Base-by-base conservation (phyloP, 2,797 vertebrate genomes). In the Astyanax mexicanus region DNA sequence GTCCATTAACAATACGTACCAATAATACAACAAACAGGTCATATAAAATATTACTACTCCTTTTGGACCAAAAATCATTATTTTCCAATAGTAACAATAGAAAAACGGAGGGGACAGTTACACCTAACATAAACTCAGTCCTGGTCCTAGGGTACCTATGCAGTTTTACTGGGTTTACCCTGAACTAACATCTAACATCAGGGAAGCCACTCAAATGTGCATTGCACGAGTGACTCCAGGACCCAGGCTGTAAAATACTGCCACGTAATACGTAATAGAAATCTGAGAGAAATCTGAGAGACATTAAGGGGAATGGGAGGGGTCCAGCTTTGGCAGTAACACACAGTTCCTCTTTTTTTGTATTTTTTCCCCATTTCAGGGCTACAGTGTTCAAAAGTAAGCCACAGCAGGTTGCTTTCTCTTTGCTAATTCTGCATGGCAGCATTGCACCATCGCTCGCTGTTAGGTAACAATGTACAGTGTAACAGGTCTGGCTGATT, bases 361-460 rank as follows among this genome's bases (percentile, higher is more conserved):
- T 70, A 11, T n/a, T 47, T 72, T 65, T 42, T 61, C 17, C 58
- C 47, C 27, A 21, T 70, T 74, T 61, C 3, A 44, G 61, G 37
- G 72, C 27, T 52, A 52, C 42, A 74, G 72, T 58, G 65, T 75
- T 40, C 0, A 8, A 75, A 40, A 21, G 25, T 57, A 15, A 74
- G 58, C 42, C 58, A 35, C 40, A 25, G 37, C 19, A 17, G 54
- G 21, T 23, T 58, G 45, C 27, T 54, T 21, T 1, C 45, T 52
- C 6, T 29, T 15, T 65, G 2, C 25, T 35, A 13, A 11, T 45
- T 37, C 13, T 45, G 25, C n/a, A 54, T 61, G 40, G 40, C 3
- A 55, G 49, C 44, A 72, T 75, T 79, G 76, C 82, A 84, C 51
- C 40, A 42, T 83, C 58, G 5, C 17, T 79, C 79, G 40, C 72